Conservation (phyloP, 2,113 vertebrate species). For the Grus americana region DNA sequence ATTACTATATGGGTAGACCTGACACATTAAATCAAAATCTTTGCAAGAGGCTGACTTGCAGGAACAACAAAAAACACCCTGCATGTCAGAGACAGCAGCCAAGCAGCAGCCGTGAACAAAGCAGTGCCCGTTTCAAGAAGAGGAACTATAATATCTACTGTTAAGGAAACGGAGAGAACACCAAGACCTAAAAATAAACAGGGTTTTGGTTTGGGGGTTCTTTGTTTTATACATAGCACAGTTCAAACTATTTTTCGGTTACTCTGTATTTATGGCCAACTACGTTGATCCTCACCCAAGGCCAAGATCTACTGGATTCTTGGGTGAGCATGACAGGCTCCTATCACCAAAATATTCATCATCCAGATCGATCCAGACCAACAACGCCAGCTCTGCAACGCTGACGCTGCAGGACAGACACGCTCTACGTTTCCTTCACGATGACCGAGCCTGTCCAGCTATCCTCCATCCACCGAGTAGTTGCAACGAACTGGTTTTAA, state of each 20-base stretch:
- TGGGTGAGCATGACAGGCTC: not conserved
- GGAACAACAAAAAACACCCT: not conserved
- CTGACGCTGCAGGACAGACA: not conserved
- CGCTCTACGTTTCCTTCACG: not conserved
- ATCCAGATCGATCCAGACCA: too few species aligned
- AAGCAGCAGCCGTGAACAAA: not conserved
- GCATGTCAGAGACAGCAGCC: not conserved
- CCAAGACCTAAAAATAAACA: not conserved
- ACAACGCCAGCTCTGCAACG: fast-evolving
- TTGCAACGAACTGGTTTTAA: not conserved
- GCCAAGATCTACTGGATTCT: not conserved
- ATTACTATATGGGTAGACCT: not conserved
- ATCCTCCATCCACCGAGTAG: not conserved
- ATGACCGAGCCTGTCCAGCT: not conserved
- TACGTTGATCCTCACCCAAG: not conserved
- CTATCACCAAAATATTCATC: fast-evolving
- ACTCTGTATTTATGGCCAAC: not conserved
- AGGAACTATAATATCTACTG: not conserved
- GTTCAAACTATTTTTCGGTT: too few species aligned
- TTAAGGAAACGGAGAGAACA: not conserved
- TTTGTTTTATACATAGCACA: not conserved
- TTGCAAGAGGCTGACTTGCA: not conserved
- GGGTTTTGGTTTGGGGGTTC: not conserved
- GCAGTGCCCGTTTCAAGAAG: not conserved
- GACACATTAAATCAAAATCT: not conserved